Evolutionary conservation across 2,797 vertebrate species (phyloP).

Genomic region (Gorsachius magnificus): DNA sequence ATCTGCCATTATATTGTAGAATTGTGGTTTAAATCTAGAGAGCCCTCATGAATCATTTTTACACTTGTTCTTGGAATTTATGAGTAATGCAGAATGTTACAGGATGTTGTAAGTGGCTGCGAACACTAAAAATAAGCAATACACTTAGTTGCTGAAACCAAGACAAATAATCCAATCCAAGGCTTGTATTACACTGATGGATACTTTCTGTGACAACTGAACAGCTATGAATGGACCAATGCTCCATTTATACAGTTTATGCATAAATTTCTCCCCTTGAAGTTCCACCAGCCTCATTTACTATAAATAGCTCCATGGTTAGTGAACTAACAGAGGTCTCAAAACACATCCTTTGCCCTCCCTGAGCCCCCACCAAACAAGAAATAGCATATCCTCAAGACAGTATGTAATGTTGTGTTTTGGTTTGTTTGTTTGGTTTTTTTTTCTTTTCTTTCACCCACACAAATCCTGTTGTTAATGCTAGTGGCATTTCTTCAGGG

Average conservation of each 20-base stretch:
- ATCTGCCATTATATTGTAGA: not conserved
- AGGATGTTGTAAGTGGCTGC: not conserved
- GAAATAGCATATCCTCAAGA: not conserved
- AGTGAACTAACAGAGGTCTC: not conserved
- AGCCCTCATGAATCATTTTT: slow-evolving; percentile 26
- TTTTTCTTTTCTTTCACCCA: not conserved
- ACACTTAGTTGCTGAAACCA: not conserved
- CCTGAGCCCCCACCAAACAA: not conserved
- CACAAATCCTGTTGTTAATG: not conserved
- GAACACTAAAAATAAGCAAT: not conserved
- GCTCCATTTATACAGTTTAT: not conserved
- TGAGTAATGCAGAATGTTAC: not conserved
- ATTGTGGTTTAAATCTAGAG: not conserved
- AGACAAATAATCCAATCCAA: not conserved
- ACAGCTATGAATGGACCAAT: not conserved
- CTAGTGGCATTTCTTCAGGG: not conserved
- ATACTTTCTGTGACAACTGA: not conserved
- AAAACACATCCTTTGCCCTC: not conserved
- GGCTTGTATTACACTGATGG: not conserved
- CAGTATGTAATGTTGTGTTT: not conserved
- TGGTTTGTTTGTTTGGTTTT: no score
- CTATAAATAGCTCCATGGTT: not conserved
- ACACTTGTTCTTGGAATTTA: not conserved
- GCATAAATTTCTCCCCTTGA: not conserved
- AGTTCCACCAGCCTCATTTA: not conserved